Evolutionary conservation across 1,140 invertebrate genomes (phyloP).

Genomic region (Drosophila bifasciata): DNA sequence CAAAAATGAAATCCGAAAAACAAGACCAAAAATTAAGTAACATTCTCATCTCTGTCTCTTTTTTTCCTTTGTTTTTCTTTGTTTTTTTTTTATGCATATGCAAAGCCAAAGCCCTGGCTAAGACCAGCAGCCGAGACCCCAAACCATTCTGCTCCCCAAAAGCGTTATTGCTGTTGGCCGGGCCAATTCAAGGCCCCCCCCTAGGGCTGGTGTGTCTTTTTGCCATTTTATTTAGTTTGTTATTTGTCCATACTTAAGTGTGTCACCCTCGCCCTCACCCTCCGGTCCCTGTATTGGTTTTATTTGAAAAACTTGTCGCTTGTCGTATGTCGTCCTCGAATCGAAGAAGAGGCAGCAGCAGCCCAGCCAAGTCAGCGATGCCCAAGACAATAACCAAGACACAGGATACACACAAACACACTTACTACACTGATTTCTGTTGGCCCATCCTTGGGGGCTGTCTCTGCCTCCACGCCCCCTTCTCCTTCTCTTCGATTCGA

Average conservation of each 20-base stretch:
- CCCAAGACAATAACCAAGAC: constrained; percentile 70
- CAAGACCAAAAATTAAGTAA: constrained; percentile 77
- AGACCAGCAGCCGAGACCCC: too few species aligned
- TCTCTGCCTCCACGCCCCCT: not conserved
- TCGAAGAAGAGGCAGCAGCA: constrained; percentile 45
- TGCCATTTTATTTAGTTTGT: constrained; percentile 79
- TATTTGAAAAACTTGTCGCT: constrained; percentile 79
- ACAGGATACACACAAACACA: constrained; percentile 11
- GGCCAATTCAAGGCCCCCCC: constrained; percentile 55
- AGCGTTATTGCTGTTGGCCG: constrained; percentile 61
- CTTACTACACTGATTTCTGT: constrained; percentile 29
- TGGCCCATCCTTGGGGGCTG: constrained; percentile 8
- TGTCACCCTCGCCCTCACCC: constrained; percentile 43
- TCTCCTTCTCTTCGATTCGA: constrained; percentile 7
- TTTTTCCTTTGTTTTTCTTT: constrained; percentile 6
- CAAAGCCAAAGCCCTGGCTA: constrained; percentile 59
- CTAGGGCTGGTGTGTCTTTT: constrained; percentile 62
- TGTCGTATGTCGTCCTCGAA: constrained; percentile 77
- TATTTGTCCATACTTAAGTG: constrained; percentile 82
- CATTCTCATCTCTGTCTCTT: constrained; percentile 46
- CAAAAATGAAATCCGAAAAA: constrained; percentile 56
- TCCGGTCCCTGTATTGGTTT: constrained; percentile 68
- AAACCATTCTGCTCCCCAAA: constrained; percentile 18
- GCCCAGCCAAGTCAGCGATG: constrained; percentile 66
- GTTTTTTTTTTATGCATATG: constrained; percentile 38